phyloP scores from a whole-genome alignment of 1,140 invertebrate species.

The Nebria ingens region DNA sequence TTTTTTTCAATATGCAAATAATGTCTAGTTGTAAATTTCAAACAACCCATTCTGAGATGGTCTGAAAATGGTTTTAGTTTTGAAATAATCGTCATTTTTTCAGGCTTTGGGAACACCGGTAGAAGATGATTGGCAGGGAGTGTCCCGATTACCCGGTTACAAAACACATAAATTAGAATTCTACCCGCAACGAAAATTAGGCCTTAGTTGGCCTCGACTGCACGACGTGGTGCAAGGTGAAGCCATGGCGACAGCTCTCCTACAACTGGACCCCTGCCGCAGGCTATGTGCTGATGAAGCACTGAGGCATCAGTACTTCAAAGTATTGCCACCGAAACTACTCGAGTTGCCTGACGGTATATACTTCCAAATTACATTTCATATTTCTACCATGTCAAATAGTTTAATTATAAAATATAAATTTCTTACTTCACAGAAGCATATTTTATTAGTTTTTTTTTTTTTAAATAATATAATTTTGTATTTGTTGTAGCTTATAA shows the following conservation, averaged over 20 bases:
- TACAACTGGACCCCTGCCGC: constrained; percentile 78
- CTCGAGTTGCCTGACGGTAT: constrained; percentile 84
- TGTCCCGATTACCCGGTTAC: constrained; percentile 76
- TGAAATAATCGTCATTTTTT: constrained; percentile 21
- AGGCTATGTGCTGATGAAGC: constrained; percentile 82
- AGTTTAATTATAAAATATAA: constrained; percentile 13
- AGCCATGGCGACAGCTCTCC: constrained; percentile 69
- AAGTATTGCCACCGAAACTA: constrained; percentile 75
- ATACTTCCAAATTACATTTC: constrained; percentile 19
- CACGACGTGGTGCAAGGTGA: constrained; percentile 81
- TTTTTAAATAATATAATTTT: constrained; percentile 13
- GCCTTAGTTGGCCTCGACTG: constrained; percentile 77
- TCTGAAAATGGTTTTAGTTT: too few species aligned
- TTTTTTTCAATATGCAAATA: too few species aligned
- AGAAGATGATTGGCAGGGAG: constrained; percentile 83
- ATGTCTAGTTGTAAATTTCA: too few species aligned
- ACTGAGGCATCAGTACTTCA: constrained; percentile 83
- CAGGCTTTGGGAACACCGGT: constrained; percentile 83
- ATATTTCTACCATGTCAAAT: constrained; percentile 5
- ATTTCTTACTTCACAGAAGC: constrained; percentile 9
- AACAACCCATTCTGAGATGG: too few species aligned
- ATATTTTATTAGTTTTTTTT: constrained; percentile 13
- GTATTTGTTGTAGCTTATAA: constrained; percentile 13
- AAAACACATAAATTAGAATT: constrained; percentile 68
- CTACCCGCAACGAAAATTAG: constrained; percentile 68